Conservation (phyloP, 1,140 invertebrate genomes). For the Carposina sasakii region DNA sequence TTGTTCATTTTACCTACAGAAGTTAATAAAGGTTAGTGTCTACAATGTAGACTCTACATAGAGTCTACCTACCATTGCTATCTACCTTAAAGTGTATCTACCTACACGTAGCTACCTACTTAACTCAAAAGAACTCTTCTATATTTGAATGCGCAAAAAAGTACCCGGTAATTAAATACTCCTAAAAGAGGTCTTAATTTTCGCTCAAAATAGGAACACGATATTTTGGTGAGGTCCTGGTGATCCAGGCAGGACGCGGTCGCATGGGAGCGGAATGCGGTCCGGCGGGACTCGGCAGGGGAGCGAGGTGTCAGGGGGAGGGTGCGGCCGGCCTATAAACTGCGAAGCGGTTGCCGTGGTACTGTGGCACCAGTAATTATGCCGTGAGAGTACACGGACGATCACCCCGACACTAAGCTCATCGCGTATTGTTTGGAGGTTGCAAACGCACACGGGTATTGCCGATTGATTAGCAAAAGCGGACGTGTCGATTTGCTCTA, state of each 20-base stretch:
- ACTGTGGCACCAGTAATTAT: constrained; percentile 46
- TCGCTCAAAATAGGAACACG: no score
- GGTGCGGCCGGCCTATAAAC: constrained; percentile 46
- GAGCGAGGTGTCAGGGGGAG: constrained; percentile 16
- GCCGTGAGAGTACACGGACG: constrained; percentile 53
- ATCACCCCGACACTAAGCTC: constrained; percentile 54
- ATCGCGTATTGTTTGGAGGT: constrained; percentile 35
- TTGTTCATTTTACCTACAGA: no score
- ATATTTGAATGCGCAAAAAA: no score
- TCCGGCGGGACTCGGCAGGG: constrained; percentile 40
- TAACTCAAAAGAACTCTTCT: no score
- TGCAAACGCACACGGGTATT: constrained; percentile 35
- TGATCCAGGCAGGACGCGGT: constrained; percentile 46
- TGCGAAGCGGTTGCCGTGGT: constrained; percentile 42
- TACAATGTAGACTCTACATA: no score
- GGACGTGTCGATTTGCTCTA: not conserved
- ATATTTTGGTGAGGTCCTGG: constrained; percentile 59
- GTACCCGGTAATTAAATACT: no score
- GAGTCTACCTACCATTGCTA: no score
- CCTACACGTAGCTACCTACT: no score
- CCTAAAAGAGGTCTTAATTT: no score
- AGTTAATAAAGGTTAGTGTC: no score
- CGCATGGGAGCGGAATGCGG: constrained; percentile 70
- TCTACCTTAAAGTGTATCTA: no score
- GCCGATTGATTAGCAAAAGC: not conserved